phyloP scores from a whole-genome alignment of 2,888 invertebrate genomes.

The Xestia xanthographa region DNA sequence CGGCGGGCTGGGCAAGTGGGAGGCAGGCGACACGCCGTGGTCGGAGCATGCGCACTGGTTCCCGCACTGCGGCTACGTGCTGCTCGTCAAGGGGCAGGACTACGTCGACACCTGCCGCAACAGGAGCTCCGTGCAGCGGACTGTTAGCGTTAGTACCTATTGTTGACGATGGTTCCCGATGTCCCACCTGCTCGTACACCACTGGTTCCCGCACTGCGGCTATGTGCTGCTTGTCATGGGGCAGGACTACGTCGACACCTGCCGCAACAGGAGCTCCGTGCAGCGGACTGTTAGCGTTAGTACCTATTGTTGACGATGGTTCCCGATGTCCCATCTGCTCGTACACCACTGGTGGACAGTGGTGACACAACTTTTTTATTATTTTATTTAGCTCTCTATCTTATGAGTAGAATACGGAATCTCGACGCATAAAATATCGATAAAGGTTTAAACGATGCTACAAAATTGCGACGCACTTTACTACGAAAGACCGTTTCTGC shows the following conservation, averaged over 20 bases:
- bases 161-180: background rate
- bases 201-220: conserved; percentile 95
- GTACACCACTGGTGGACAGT: conserved; percentile 79
- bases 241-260: conserved; percentile 93
- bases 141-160: conserved; percentile 66
- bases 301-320: background rate
- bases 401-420: no score
- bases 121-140: conserved; percentile 70
- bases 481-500: no score
- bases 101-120: conserved; percentile 91
- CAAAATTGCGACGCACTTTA: no score
- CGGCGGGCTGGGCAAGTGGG: conserved; percentile 97
- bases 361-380: no score
- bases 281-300: conserved; percentile 73
- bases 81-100: conserved; percentile 94
- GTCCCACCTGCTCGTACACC: background rate
- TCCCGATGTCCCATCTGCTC: background rate
- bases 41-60: conserved; percentile 98
- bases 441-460: no score
- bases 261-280: conserved; percentile 70
- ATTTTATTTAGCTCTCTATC: no score
- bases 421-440: no score
- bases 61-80: conserved; percentile 96
- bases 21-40: conserved; percentile 97
- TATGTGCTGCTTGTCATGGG: conserved; percentile 96